A percentile compares a stretch with the other conserved stretches of the same genome.
These are phyloP conservation scores for Drosophila merina DNA, from an alignment of 2,888 invertebrate genomes.

Conservation along the genomic window DNA sequence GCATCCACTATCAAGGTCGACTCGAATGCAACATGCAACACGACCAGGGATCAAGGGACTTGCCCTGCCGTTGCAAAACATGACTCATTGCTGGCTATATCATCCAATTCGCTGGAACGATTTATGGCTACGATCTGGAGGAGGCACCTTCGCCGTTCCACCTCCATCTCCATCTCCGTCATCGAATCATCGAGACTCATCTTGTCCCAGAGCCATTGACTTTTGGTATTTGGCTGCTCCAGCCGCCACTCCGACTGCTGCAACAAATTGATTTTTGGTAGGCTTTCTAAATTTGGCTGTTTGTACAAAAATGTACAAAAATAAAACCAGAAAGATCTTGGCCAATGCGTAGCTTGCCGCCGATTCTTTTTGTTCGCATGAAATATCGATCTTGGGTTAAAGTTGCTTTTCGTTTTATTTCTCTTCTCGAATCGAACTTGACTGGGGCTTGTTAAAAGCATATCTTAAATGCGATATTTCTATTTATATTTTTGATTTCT, in stretches of 20 bases:
- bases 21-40: slow-evolving; percentile 48
- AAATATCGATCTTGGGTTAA: slow-evolving; percentile 30
- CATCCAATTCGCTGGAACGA: slow-evolving; percentile 26
- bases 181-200: slow-evolving; percentile 11
- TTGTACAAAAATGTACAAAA: slow-evolving; percentile 51
- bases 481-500: slow-evolving; percentile 58
- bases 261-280: slow-evolving; percentile 43
- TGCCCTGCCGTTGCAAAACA: slow-evolving; percentile 24
- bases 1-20: slow-evolving; percentile 50
- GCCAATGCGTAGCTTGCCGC: slow-evolving; percentile 20
- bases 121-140: slow-evolving; percentile 27
- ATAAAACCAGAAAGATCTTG: slow-evolving; percentile 3
- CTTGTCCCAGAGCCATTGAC: slow-evolving; percentile 57
- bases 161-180: slow-evolving; percentile 18
- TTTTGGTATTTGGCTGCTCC: slow-evolving; percentile 62
- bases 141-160: slow-evolving; percentile 9
- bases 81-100: slow-evolving; percentile 31
- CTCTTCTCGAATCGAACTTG: slow-evolving; percentile 34
- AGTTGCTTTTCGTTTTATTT: slow-evolving; percentile 14
- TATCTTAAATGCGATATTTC: slow-evolving; percentile 51
- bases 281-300: slow-evolving; percentile 74
- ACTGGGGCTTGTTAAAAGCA: slow-evolving; percentile 43
- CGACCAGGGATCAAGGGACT: slow-evolving; percentile 39
- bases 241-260: not conserved
- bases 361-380: slow-evolving; percentile 26